These are phyloP conservation scores for Volucella inflata DNA, from an alignment of 2,888 invertebrate species.

Conservation along the genomic window DNA sequence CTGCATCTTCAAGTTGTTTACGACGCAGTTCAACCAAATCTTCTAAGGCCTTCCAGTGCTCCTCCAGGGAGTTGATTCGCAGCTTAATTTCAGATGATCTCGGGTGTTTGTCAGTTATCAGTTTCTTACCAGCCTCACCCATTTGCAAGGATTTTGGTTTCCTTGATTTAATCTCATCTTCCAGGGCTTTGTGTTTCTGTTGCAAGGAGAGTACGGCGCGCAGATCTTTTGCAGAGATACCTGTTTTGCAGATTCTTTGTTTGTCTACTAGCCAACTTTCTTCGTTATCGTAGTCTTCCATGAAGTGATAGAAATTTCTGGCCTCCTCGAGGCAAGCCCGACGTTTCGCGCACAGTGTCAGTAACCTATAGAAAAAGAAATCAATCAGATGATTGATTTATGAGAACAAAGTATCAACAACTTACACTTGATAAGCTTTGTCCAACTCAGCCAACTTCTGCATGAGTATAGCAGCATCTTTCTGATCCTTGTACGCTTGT, in stretches of 20 bases:
- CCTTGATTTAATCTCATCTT: constrained; percentile 92
- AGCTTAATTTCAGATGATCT: constrained; percentile 92
- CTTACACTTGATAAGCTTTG: constrained; percentile 89
- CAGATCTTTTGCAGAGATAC: constrained; percentile 96
- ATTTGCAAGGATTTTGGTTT: constrained; percentile 89
- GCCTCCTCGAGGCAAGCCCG: constrained; percentile 95
- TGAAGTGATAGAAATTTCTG: constrained; percentile 95
- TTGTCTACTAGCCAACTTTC: constrained; percentile 98
- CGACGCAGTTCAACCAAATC: constrained; percentile 90
- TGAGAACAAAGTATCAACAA: constrained; percentile 19
- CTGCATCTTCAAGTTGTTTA: constrained; percentile 92
- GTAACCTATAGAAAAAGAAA: constrained; percentile 74
- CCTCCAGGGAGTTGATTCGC: constrained; percentile 90
- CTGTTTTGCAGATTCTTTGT: constrained; percentile 95
- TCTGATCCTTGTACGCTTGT: constrained; percentile 85
- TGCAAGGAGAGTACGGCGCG: constrained; percentile 94
- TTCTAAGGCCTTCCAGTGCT: constrained; percentile 95
- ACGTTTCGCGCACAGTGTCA: constrained; percentile 85
- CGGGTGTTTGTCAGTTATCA: constrained; percentile 92
- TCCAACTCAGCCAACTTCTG: constrained; percentile 91
- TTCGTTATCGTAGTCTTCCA: constrained; percentile 98
- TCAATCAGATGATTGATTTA: not conserved
- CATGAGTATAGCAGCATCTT: constrained; percentile 86
- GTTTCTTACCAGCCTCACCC: constrained; percentile 87
- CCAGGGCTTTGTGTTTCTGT: constrained; percentile 95